Evolutionary conservation across 2,888 invertebrate species (phyloP), one percentile per base, ranked within the genome.

Genomic region (Ophraella communa): DNA sequence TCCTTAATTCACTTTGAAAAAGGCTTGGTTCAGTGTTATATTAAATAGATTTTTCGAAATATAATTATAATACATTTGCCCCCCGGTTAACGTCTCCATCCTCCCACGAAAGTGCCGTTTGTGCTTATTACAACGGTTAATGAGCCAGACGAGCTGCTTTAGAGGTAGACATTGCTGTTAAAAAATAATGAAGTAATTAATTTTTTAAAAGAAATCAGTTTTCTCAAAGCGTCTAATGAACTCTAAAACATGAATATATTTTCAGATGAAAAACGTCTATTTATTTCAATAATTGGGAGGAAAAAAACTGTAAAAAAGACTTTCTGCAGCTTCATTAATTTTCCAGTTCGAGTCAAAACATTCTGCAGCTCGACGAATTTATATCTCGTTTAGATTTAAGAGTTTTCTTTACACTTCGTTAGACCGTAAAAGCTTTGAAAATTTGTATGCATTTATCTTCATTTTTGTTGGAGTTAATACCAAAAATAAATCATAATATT

Each of bases 361-460:
- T 39, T 59, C 39, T 39, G 39, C 23, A 39, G 35, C 42, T 17
- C 51, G 24, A 39, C 35, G 18, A 49, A 59, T 59, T 49, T 17
- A 39, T 59, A 51, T 49, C 33, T 14, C 35, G 51, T 39, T 59
- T 44, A 24, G 17, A 23, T 51, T 59, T 59, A 42, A 59, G 59
- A 59, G 59, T 51, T 59, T 51, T 23, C 51, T 59, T 59, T 24
- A 58, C 57, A 30, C 33, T 49, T 58, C 57, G 57, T 58, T 58
- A 59, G 51, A 39, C 42, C 35, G 51, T 20, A 51, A 51, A 51
- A 51, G 39, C 59, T 24, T 24, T 18, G 42, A 18, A 39, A 51
- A 51, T 51, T 59, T 51, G 51, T 49, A 58, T 59, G 39, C 51
- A 51, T 59, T 51, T 51, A 59, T 59, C 42, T 59, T 59, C 49